phyloP scores from a whole-genome alignment of 2,797 vertebrate species.

The Denticeps clupeoides region DNA sequence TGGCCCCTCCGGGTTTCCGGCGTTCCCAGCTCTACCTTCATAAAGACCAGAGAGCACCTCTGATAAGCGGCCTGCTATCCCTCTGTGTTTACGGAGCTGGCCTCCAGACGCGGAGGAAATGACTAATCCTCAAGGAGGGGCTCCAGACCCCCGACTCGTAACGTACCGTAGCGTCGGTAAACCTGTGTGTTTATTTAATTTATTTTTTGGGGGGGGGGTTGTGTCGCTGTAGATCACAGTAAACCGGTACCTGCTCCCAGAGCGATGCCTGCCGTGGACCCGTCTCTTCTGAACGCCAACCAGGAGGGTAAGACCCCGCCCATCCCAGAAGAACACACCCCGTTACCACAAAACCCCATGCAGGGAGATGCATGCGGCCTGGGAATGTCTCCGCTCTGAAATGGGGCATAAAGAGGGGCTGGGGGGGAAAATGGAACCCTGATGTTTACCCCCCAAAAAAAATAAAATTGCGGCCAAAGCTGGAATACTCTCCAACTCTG shows the following conservation, averaged over 20 bases:
- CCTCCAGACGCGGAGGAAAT: slow-evolving; percentile 17
- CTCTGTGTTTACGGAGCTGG: not conserved
- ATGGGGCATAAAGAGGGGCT: no score
- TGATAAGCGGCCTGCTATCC: slow-evolving; percentile 6
- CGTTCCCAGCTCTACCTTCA: slow-evolving; percentile 7
- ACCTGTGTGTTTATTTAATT: slow-evolving; percentile 11
- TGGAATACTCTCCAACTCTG: no score
- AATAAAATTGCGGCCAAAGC: no score
- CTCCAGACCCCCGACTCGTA: slow-evolving; percentile 4
- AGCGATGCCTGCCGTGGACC: slow-evolving; percentile 61
- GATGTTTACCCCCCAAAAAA: no score
- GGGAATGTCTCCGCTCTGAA: no score
- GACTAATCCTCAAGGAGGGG: slow-evolving; percentile 15
- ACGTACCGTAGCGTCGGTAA: slow-evolving; percentile 1
- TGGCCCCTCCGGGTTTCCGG: slow-evolving; percentile 5
- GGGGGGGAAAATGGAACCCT: no score
- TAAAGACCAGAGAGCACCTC: slow-evolving; percentile 4
- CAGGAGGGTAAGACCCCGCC: slow-evolving; percentile 61
- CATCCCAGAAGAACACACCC: not conserved
- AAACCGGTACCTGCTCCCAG: slow-evolving; percentile 69
- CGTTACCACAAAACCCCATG: slow-evolving; percentile 6
- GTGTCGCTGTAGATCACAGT: slow-evolving; percentile 59
- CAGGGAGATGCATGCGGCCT: no score
- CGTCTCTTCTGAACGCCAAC: slow-evolving; percentile 64
- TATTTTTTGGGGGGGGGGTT: no score